Evolutionary conservation across 2,888 invertebrate genomes (phyloP).

Genomic region (Miltochrista miniata): DNA sequence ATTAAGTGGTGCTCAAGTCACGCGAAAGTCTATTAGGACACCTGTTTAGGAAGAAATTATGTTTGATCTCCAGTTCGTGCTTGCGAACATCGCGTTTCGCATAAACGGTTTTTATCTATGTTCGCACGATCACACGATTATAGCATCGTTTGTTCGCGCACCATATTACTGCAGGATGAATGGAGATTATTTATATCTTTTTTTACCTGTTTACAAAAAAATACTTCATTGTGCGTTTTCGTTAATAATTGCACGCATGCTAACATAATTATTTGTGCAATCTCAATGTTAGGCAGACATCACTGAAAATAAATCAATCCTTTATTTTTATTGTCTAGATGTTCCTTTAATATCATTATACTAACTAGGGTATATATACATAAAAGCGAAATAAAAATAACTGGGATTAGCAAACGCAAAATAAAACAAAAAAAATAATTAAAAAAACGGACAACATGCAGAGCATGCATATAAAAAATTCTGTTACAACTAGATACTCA

Average conservation of each 20-base stretch:
- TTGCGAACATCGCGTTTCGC: too few species aligned
- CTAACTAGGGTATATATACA: conserved; percentile 3
- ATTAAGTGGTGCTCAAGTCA: too few species aligned
- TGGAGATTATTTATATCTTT: too few species aligned
- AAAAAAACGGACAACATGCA: conserved; percentile 1
- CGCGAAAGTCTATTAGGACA: too few species aligned
- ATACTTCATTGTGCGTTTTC: too few species aligned
- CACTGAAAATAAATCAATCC: neutral
- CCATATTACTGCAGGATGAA: too few species aligned
- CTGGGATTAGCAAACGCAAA: conserved; percentile 47
- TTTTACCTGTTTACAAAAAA: too few species aligned
- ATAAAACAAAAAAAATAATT: conserved; percentile 11
- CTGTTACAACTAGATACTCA: conserved; percentile 23
- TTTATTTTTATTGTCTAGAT: neutral
- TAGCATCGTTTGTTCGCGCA: too few species aligned
- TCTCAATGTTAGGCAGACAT: neutral
- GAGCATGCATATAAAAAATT: conserved; percentile 20
- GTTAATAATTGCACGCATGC: neutral
- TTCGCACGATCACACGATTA: too few species aligned
- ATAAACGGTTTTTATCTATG: too few species aligned
- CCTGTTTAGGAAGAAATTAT: neutral
- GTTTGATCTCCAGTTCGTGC: too few species aligned
- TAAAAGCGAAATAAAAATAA: conserved; percentile 38
- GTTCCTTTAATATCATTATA: neutral
- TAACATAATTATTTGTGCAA: neutral